A percentile compares a stretch with the other conserved stretches of the same genome.
These are phyloP conservation scores for Drosophila maculinotata DNA, from an alignment of 2,888 invertebrate genomes.

Conservation along the genomic window DNA sequence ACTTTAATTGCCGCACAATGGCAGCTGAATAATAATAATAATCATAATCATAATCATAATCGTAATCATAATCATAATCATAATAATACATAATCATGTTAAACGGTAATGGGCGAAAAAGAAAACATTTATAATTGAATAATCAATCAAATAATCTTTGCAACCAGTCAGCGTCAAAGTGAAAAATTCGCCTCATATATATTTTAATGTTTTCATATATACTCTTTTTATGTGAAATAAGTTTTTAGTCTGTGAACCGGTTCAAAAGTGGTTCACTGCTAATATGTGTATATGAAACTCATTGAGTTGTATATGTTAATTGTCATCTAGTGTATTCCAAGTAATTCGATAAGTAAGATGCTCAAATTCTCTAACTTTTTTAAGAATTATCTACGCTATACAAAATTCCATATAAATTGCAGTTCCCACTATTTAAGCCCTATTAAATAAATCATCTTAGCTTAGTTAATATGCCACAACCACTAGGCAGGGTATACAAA, in stretches of 20 bases:
- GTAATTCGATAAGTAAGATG: no score
- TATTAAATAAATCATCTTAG: no score
- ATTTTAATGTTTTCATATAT: no score
- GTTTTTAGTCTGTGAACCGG: not conserved
- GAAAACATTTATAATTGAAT: conserved; percentile 49
- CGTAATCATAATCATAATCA: no score
- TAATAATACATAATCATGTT: conserved; percentile 40
- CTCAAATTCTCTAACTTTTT: no score
- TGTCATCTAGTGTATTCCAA: no score
- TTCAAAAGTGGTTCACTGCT: conserved; percentile 8
- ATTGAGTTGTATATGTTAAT: no score
- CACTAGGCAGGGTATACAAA: not conserved
- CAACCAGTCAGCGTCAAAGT: not conserved
- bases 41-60: conserved; percentile 44
- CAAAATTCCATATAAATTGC: not conserved
- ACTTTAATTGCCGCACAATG: conserved; percentile 77
- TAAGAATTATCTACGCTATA: no score
- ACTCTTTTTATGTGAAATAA: not conserved
- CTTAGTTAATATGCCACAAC: not conserved
- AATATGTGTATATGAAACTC: not conserved
- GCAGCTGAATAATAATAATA: conserved; percentile 57
- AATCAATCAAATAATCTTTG: conserved; percentile 37
- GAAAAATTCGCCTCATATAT: not conserved
- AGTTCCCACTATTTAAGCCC: no score
- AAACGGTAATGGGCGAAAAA: conserved; percentile 38